Evolutionary conservation across 2,797 vertebrate genomes (phyloP).

Genomic region (Xerus rutilus): DNA sequence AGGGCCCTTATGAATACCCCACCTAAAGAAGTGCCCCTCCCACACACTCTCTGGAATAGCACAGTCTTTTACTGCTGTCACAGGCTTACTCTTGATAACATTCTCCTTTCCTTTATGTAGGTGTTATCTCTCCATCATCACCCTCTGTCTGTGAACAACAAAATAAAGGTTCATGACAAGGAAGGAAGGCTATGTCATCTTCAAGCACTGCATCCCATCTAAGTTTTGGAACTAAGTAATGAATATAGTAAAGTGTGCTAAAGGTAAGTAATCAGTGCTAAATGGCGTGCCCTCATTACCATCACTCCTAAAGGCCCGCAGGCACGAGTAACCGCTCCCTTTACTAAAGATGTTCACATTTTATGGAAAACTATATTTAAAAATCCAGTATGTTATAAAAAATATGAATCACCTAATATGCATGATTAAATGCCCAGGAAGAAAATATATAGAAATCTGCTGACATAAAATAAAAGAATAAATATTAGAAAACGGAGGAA

Average conservation of each 20-base stretch:
- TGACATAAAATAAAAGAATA: not conserved
- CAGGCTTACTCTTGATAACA: accelerated
- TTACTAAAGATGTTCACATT: not conserved
- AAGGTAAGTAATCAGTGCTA: not conserved
- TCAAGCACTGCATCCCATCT: not conserved
- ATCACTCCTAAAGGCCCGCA: not conserved
- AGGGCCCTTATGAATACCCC: no score
- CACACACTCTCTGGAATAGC: no score
- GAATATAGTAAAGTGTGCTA: not conserved
- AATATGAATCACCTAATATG: not conserved
- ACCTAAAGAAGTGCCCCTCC: not conserved
- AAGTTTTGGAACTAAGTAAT: not conserved
- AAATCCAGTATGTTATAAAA: not conserved
- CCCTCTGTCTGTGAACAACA: not conserved
- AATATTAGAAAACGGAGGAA: not conserved
- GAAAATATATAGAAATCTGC: not conserved
- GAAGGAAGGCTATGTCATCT: not conserved
- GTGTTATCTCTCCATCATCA: not conserved
- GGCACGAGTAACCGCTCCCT: not conserved
- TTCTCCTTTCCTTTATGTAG: not conserved
- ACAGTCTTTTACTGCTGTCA: no score
- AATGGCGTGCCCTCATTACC: not conserved
- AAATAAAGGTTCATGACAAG: not conserved
- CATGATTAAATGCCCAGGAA: not conserved
- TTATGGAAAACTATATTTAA: not conserved